Evolutionary conservation across 1,140 invertebrate species (phyloP), one percentile per base, ranked within the genome.

Genomic region (Helicoverpa armigera): DNA sequence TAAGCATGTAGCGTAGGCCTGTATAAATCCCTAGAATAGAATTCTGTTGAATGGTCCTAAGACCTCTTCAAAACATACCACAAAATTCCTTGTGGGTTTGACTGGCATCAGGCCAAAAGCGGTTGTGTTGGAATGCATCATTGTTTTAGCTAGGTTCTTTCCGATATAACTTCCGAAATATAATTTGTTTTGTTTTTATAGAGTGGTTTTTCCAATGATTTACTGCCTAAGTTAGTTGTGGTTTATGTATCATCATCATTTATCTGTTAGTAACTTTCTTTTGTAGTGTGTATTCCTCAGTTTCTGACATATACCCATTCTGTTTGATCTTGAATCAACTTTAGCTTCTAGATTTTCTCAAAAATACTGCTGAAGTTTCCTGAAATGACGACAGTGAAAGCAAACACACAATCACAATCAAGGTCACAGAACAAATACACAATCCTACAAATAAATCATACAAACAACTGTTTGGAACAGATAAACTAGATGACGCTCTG

Each of bases 91-190:
- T 14, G n/a, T 43, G 35, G 35, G 35, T 50, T 48, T 76, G 48
- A 35, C 60, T 82, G 80, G 80, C 80, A 3, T 13, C 10, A 11
- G 10, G 80, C 80, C 80, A 82, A 67, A n/a, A 58, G 10, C 63
- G 50, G 63, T 78, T 77, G 74, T 81, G 10, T 58, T 63, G 70
- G 63, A 51, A 82, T 80, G 77, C 82, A 79, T 84, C 79, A 82
- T 50, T 23, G 16, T 82, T 65, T 73, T 82, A n/a, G 61, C 56
- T 61, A 67, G 77, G 70, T 77, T 79, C 70, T 67, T 67, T 79
- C 18, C 51, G 58, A 48, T 63, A 18, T 51, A 18, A 23, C 60
- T 63, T 31, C 60, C 74, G 60, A 61, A 76, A 51, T 2, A 16
- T 18, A 70, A 70, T 54, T 29, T 70, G 31, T 51, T 53, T 31